A percentile compares a stretch with the other conserved stretches of the same genome.
Conservation (phyloP, 1,140 invertebrate genomes). For the Diorhabda carinulata region DNA sequence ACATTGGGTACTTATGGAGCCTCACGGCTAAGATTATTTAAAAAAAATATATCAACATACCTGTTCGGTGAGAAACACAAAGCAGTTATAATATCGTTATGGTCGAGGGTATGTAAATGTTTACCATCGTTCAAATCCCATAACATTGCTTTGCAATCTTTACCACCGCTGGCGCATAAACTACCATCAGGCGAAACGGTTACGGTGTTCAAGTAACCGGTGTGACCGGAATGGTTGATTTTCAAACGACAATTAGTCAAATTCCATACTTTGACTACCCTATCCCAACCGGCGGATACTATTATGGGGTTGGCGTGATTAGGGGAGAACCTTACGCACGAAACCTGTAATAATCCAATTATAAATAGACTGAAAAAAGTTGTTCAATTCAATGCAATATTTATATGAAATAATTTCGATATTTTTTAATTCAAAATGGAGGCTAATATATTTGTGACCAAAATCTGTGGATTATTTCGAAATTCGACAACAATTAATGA, state of each 20-base stretch:
- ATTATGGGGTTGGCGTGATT: slow-evolving; percentile 98
- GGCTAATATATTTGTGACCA: no score
- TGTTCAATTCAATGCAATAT: no score
- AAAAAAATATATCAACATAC: slow-evolving; percentile 24
- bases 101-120: slow-evolving; percentile 97
- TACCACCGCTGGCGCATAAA: slow-evolving; percentile 98
- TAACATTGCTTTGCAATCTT: slow-evolving; percentile 98
- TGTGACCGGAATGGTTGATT: slow-evolving; percentile 97
- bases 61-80: slow-evolving; percentile 98
- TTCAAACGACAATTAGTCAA: slow-evolving; percentile 98
- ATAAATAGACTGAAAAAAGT: no score
- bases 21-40: no score
- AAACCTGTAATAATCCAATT: slow-evolving; percentile 47
- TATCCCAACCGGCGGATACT: slow-evolving; percentile 98
- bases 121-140: slow-evolving; percentile 99
- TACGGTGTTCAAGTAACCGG: slow-evolving; percentile 96
- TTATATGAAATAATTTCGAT: no score
- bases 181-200: slow-evolving; percentile 99
- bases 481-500: no score
- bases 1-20: no score
- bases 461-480: no score
- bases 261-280: slow-evolving; percentile 99
- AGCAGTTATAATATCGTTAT: slow-evolving; percentile 97
- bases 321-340: slow-evolving; percentile 97
- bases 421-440: neutral